Conservation (phyloP, 2,888 invertebrate genomes). For the Sphinx pinastri region DNA sequence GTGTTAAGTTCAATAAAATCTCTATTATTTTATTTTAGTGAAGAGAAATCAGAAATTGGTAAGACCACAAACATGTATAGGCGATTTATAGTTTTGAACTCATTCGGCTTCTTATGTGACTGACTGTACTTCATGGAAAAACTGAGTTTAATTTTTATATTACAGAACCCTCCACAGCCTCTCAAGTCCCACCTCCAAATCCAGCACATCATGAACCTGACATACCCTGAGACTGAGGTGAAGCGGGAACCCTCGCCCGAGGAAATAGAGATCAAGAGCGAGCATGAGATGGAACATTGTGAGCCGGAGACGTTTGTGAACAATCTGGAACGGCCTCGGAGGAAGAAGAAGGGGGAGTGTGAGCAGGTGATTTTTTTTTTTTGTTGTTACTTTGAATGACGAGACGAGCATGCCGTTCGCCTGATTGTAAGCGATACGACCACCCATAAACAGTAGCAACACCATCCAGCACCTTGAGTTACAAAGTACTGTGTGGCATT, state of each 20-base stretch:
- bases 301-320: constrained; percentile 65
- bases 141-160: background rate
- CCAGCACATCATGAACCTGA: background rate
- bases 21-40: too few relatives aligned
- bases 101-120: too few relatives aligned
- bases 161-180: background rate
- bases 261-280: constrained; percentile 41
- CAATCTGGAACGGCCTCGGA: constrained; percentile 41
- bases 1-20: too few relatives aligned
- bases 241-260: constrained; percentile 26
- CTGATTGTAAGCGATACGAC: too few relatives aligned
- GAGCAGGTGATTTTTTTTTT: background rate
- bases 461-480: too few relatives aligned
- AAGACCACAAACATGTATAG: too few relatives aligned
- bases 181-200: constrained; percentile 26
- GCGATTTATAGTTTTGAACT: too few relatives aligned
- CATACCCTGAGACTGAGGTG: constrained; percentile 20
- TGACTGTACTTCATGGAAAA: background rate
- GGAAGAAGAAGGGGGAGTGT: constrained; percentile 10
- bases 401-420: too few relatives aligned
- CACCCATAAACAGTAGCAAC: too few relatives aligned
- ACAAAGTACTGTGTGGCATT: too few relatives aligned
- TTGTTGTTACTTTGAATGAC: too few relatives aligned
- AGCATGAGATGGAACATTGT: constrained; percentile 46
- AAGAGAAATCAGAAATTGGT: too few relatives aligned